Evolutionary conservation across 2,888 invertebrate genomes (phyloP), one percentile per base, ranked within the genome.

Genomic region (Agapetus fuscipes): DNA sequence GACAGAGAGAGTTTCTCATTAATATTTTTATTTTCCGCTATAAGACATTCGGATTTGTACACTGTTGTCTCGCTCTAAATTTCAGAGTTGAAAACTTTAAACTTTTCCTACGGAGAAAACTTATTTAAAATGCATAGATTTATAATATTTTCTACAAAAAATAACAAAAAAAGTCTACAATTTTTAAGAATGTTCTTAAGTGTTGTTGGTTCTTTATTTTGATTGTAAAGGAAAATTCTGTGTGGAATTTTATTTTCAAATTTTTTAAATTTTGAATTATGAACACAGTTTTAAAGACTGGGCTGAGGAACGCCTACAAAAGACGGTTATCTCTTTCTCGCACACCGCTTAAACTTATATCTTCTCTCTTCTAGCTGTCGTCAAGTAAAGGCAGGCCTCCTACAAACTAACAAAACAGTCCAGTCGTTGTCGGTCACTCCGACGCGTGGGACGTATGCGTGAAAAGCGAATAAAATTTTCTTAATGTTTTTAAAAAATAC

Each of bases 221-320:
- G n/a, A n/a, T n/a, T n/a, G n/a, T n/a, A n/a, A n/a, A n/a, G n/a
- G n/a, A n/a, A n/a, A n/a, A n/a, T n/a, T n/a, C n/a, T n/a, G n/a
- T n/a, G n/a, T n/a, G n/a, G n/a, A n/a, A n/a, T n/a, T n/a, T n/a
- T n/a, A n/a, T n/a, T n/a, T n/a, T n/a, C n/a, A n/a, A n/a, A n/a
- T n/a, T n/a, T n/a, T n/a, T n/a, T n/a, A n/a, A n/a, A n/a, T n/a
- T n/a, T n/a, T n/a, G n/a, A n/a, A n/a, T n/a, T n/a, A n/a, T n/a
- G n/a, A n/a, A n/a, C n/a, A n/a, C n/a, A n/a, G 39, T 14, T 24
- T 17, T n/a, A 35, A 28, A 28, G 41, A 36, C 27, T 37, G 41
- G 37, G 28, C 27, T 30, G 42, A 36, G 45, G 27, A 38, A 48
- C 45, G 48, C 48, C 48, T 44, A 44, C 39, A 30, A 42, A 37